These are phyloP conservation scores for Nixonia krombeini DNA, from an alignment of 1,140 invertebrate species.

Conservation along the genomic window DNA sequence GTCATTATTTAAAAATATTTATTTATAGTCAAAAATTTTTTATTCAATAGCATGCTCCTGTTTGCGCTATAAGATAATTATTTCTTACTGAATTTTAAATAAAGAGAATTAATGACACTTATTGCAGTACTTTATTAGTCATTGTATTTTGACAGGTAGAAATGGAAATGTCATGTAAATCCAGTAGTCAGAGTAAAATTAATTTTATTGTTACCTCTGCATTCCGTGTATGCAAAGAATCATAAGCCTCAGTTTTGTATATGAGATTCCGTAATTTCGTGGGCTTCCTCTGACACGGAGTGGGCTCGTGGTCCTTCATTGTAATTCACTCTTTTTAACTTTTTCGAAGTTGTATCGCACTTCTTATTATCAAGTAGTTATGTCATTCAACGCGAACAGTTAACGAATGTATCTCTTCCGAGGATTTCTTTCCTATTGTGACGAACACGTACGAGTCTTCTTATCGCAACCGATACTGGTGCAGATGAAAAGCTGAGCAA, in stretches of 20 bases:
- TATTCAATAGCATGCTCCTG: no score
- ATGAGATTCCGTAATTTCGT: conserved; percentile 75
- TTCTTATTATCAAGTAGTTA: background rate
- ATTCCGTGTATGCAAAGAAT: conserved; percentile 74
- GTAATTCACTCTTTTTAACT: background rate
- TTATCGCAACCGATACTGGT: conserved; percentile 10
- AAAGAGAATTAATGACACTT: no score
- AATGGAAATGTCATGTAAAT: no score
- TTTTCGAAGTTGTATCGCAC: background rate
- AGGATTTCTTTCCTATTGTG: conserved; percentile 11
- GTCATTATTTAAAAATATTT: no score
- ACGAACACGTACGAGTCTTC: conserved; percentile 14
- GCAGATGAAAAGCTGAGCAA: conserved; percentile 12
- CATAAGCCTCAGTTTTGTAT: conserved; percentile 75
- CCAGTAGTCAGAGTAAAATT: no score
- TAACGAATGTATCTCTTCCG: background rate
- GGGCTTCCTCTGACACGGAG: conserved; percentile 70
- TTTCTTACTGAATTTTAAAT: no score
- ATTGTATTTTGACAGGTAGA: no score
- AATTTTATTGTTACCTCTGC: conserved; percentile 67
- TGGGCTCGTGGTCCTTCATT: conserved; percentile 65
- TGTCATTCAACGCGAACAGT: background rate
- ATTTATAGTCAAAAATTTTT: no score
- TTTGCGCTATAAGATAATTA: no score
- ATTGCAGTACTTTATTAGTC: no score